Base-by-base conservation (phyloP, 2,888 invertebrate species). In the Caenorhabditis panamensis region DNA sequence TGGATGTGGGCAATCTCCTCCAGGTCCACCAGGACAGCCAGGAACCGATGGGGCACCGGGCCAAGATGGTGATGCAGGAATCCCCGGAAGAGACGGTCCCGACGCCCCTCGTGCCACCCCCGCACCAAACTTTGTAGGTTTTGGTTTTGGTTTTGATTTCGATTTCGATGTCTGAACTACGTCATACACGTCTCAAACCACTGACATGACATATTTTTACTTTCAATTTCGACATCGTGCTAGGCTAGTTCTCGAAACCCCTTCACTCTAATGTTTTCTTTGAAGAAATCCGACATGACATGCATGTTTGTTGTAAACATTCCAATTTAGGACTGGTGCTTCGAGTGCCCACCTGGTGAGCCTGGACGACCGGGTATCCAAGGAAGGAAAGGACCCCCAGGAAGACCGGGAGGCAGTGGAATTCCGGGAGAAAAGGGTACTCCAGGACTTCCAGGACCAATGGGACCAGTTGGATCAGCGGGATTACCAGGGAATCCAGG, bases 41-140 rank as follows among this genome's bases (percentile, higher is more conserved):
- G 88, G 88, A 44, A 63, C 77, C n/a, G 86, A 88, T 58, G 88
- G 88, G 64, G 18, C 69, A 5, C 79, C 82, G n/a, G 89, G 89
- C 59, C 63, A 64, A 18, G 82, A 88, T 26, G 89, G 89, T 47
- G 81, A 82, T 16, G 78, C 87, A 4, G 89, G 84, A 69, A 3
- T 28, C 0, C 84, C 84, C 11, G 84, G 89, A 49, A 73, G 82
- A 58, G 83, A 87, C 51, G 88, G 88, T 44, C 84, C 84, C 9
- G 85, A 84, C 54, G 86, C 86, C 8, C 79, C 83, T 24, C 59
- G 72, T 28, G 71, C 85, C 20, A 84, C 83, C 56, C 85, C 86
- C 18, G 82, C 86, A 41, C 84, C 83, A 11, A 75, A 64, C 13
- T 78, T 83, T 58, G 84, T 84, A 61, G 6, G 41, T 41, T 41